These are phyloP conservation scores for Andrena camellia DNA, from an alignment of 2,888 invertebrate genomes.

Conservation along the genomic window DNA sequence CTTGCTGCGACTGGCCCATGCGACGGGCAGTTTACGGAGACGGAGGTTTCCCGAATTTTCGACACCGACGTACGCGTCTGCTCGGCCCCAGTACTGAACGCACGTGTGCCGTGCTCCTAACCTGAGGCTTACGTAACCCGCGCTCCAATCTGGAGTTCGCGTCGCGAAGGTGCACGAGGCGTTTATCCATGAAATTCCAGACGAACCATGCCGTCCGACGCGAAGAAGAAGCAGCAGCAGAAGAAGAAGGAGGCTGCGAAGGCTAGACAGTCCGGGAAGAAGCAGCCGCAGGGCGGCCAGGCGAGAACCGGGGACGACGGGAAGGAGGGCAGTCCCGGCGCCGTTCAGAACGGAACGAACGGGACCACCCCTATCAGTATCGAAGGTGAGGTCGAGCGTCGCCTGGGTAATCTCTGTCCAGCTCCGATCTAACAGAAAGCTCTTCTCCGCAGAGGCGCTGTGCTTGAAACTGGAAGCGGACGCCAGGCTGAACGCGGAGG, in stretches of 20 bases:
- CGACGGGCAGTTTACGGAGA: constrained; percentile 50
- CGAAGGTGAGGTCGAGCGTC: constrained; percentile 87
- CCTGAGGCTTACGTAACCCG: constrained; percentile 65
- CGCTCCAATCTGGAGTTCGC: not conserved
- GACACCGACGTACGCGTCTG: not conserved
- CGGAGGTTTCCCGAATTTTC: constrained; percentile 54
- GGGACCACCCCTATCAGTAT: constrained; percentile 86
- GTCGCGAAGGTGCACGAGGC: not conserved
- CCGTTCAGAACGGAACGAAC: constrained; percentile 86
- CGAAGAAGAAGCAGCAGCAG: constrained; percentile 98
- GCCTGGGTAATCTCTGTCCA: not conserved
- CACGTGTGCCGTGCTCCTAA: constrained; percentile 61
- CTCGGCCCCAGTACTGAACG: not conserved
- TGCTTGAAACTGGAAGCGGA: constrained; percentile 95
- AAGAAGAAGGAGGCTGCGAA: constrained; percentile 98
- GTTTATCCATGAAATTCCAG: constrained; percentile 37
- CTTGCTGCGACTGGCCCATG: constrained; percentile 16
- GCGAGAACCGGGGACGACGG: constrained; percentile 85
- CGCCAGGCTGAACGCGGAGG: constrained; percentile 96
- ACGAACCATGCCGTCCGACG: constrained; percentile 97
- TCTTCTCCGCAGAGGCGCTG: constrained; percentile 89
- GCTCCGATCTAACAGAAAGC: not conserved
- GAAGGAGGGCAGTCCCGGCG: constrained; percentile 86
- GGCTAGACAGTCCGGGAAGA: constrained; percentile 87
- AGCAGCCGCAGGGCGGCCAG: constrained; percentile 75